These are phyloP conservation scores for Tychaedon coryphoeus DNA, from an alignment of 2,113 vertebrate species.

Conservation along the genomic window DNA sequence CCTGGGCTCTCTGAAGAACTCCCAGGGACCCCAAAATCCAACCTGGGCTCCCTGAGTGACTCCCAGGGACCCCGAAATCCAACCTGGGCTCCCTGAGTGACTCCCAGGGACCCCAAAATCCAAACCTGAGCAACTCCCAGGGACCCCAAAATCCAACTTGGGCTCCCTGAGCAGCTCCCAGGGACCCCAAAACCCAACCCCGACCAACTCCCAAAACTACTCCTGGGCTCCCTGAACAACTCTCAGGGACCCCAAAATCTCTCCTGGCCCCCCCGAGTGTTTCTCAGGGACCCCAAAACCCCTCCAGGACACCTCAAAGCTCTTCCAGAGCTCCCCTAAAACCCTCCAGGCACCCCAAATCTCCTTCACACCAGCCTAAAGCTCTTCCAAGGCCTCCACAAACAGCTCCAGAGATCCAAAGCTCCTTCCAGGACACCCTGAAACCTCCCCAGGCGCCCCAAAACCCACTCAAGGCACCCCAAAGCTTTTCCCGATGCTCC, in stretches of 20 bases:
- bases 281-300: too few relatives aligned
- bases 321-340: neutral
- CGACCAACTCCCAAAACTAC: too few relatives aligned
- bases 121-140: too few relatives aligned
- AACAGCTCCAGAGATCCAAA: neutral
- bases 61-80: neutral
- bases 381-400: neutral
- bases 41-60: too few relatives aligned
- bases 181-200: neutral
- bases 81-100: neutral
- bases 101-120: neutral
- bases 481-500: fast-evolving
- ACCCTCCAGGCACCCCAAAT: neutral
- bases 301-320: too few relatives aligned
- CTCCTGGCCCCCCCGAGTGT: too few relatives aligned
- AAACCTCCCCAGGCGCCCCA: neutral
- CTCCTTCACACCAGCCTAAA: neutral
- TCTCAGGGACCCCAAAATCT: neutral
- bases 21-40: too few relatives aligned
- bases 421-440: neutral
- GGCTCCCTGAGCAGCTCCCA: neutral
- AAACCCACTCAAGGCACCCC: neutral
- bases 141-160: neutral
- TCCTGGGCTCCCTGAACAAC: fast-evolving
- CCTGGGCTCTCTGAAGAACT: neutral